Percentiles rank a stretch among this genome's conserved stretches.
These are phyloP conservation scores for Pipistrellus pipistrellus DNA, from an alignment of 2,797 vertebrate species.

Conservation along the genomic window DNA sequence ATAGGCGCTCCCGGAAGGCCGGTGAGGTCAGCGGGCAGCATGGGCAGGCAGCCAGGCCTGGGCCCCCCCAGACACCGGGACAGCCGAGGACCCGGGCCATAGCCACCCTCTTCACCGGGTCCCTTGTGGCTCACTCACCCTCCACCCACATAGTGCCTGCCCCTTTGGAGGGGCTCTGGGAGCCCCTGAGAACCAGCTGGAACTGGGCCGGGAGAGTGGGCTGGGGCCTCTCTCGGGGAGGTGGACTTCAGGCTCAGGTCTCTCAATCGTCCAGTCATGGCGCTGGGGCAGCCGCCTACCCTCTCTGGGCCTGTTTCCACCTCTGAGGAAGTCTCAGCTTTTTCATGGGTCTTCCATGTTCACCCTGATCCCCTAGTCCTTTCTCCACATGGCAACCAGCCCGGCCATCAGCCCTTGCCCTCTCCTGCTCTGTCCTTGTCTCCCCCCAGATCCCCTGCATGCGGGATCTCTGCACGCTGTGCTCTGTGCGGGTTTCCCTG, in stretches of 20 bases:
- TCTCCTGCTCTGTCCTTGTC: not conserved
- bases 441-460: fast-evolving
- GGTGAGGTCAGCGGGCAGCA: conserved; percentile 61
- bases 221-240: not conserved
- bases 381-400: not conserved
- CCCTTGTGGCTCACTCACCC: not conserved
- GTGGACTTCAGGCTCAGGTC: not conserved
- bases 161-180: not conserved
- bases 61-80: fast-evolving
- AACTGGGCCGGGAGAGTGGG: too few relatives aligned
- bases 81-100: fast-evolving
- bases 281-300: not conserved
- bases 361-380: fast-evolving
- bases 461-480: not conserved
- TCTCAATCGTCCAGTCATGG: not conserved
- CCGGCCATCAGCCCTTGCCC: too few relatives aligned
- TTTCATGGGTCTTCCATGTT: not conserved
- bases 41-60: not conserved
- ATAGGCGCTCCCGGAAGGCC: conserved; percentile 57
- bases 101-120: not conserved
- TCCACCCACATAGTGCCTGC: not conserved
- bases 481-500: not conserved
- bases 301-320: not conserved
- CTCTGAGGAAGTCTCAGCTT: not conserved
- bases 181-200: not conserved